Base-by-base conservation (phyloP, 2,797 vertebrate genomes). In the Schizopygopsis malacanthus region DNA sequence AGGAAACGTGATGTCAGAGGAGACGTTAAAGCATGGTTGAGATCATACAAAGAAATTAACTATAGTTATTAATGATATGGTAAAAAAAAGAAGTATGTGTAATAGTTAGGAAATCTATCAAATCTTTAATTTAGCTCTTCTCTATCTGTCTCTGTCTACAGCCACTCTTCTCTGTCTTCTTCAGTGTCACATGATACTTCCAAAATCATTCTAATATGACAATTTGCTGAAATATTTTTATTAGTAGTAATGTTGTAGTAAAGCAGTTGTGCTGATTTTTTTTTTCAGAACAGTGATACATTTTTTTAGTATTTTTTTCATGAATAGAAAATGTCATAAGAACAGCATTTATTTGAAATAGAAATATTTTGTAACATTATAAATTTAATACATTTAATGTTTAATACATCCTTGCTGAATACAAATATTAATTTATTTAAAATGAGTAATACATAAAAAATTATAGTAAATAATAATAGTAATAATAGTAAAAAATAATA, bases 1-100 rank as follows among this genome's bases (percentile, higher is more conserved):
- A 79, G 94, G 95, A 94, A 97, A 97, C 92, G 87, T 91, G 95
- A 96, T 96, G 94, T 91, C 90, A 90, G 89, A 82, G 90, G 61
- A 88, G 94, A 95, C 93, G 94, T 95, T 92, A 91, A 79, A 45
- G 16, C 20, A 89, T 93, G 93, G 93, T 94, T 93, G 92, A 92
- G 90, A 81, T 91, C 90, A 91, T 93, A 92, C 89, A 93, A 91
- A 94, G 91, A 93, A 92, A 91, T 92, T 92, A 91, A 91, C 90
- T 91, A 87, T 86, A 92, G 16, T 37, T 50, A 37, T 67, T 10
- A 4, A 15, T 25, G 3, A 52, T 6, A 7, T 18, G 52, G 8
- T 61, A 4, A 43, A 43, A 43, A 43, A 43, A 43, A 43, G 1
- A 10, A 43, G 9, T 13, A 28, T n/a, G 52, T 39, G 6, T n/a